Evolutionary conservation across 1,140 invertebrate species (phyloP).

Genomic region (Olivierus martensii): DNA sequence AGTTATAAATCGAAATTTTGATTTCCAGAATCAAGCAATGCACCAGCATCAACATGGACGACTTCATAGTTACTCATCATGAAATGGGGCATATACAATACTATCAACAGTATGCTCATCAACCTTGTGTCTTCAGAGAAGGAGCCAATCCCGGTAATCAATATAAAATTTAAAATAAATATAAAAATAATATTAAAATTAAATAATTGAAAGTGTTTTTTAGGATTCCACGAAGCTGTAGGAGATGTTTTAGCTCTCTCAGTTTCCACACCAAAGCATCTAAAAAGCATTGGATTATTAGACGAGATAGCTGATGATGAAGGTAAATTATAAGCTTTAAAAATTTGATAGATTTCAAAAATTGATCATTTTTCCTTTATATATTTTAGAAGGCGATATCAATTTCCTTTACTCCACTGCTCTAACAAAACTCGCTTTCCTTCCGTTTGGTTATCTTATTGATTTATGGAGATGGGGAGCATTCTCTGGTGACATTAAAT

Average conservation of each 20-base stretch:
- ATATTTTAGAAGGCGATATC: slow-evolving; percentile 64
- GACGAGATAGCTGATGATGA: slow-evolving; percentile 41
- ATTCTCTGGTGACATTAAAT: slow-evolving; percentile 52
- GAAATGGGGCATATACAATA: slow-evolving; percentile 80
- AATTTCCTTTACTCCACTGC: slow-evolving; percentile 66
- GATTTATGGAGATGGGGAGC: slow-evolving; percentile 81
- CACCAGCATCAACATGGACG: slow-evolving; percentile 51
- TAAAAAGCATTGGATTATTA: slow-evolving; percentile 55
- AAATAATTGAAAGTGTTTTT: slow-evolving; percentile 37
- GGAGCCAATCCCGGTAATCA: slow-evolving; percentile 64
- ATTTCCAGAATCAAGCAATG: slow-evolving; percentile 88
- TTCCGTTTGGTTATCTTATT: slow-evolving; percentile 73
- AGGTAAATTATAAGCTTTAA: slow-evolving; percentile 22
- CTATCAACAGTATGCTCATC: slow-evolving; percentile 63
- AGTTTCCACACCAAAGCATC: slow-evolving; percentile 52
- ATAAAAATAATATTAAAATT: slow-evolving; percentile 23
- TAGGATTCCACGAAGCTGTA: slow-evolving; percentile 85
- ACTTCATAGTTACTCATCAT: slow-evolving; percentile 67
- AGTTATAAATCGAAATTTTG: slow-evolving; percentile 38
- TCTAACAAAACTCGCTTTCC: slow-evolving; percentile 69
- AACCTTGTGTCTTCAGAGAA: slow-evolving; percentile 50
- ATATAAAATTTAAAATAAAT: not conserved
- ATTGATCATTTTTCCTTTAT: slow-evolving; percentile 22
- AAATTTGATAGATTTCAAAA: too few species aligned
- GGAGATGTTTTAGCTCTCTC: slow-evolving; percentile 76